Evolutionary conservation across 2,113 vertebrate genomes (phyloP), one percentile per base, ranked within the genome.

Genomic region (Gobio gobio): DNA sequence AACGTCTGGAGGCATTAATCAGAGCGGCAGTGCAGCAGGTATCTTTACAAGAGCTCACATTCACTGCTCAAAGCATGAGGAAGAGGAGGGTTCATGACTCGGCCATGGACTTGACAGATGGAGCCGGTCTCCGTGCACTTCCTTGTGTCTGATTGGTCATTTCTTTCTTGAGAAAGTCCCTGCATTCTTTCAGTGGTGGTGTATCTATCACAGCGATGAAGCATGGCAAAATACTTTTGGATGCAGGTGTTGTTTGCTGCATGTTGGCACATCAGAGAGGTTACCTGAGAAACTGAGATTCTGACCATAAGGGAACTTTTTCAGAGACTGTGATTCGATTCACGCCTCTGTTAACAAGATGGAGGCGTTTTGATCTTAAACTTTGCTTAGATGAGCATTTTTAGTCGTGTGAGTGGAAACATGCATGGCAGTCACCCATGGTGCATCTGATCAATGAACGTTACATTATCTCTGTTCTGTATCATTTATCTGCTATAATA

Each of bases 181-280:
- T 85, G 83, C 83, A 80, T 89, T 93, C 86, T 86, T 86, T 92
- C 88, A 86, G 83, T 83, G 40, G 59, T 63, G 47, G 89, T 86
- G 85, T 90, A 83, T 88, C 80, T 89, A 72, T 90, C 87, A 56
- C 40, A 61, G 87, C 91, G 90, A 20, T 81, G 89, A 86, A 92
- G 92, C 94, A 45, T 77, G 49, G 90, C 92, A 88, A 93, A 92
- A 93, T 92, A 92, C 88, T 86, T 91, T 84, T 81, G 80, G 86
- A 90, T 85, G 87, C 94, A 94, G 94, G 94, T 94, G 92, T 90
- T 89, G 83, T 74, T 78, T 86, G 89, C 84, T 59, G 83, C 56
- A 40, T 40, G 82, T 63, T 88, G 76, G 88, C 88, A 91, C 81
- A 88, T 88, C 84, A 2, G 82, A 87, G 88, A 61, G 83, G 86